phyloP scores from a whole-genome alignment of 2,113 vertebrate genomes.

The Leucosticte australis region DNA sequence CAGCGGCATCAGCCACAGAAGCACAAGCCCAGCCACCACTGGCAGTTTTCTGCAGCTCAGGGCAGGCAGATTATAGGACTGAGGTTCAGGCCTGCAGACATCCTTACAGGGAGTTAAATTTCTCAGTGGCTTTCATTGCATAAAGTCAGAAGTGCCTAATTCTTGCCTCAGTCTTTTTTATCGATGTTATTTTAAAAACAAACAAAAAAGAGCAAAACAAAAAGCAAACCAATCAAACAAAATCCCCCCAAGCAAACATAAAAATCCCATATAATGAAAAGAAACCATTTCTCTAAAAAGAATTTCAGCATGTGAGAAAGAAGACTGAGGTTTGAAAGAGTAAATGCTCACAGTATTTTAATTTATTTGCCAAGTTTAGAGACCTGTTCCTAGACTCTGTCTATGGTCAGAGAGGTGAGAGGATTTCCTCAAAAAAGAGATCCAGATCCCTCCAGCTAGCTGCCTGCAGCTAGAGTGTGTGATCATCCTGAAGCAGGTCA shows the following conservation, averaged over 20 bases:
- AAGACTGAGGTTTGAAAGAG: not conserved
- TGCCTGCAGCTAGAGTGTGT: not conserved
- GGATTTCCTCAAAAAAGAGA: not conserved
- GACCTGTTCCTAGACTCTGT: not conserved
- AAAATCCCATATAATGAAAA: not conserved
- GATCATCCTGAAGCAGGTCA: not conserved
- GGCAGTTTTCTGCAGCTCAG: not conserved
- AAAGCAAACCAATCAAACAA: not conserved
- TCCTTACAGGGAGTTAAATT: not conserved
- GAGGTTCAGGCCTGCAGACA: not conserved
- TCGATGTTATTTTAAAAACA: not conserved
- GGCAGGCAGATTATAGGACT: not conserved
- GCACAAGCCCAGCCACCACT: not conserved
- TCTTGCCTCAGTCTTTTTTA: not conserved
- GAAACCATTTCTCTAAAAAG: not conserved
- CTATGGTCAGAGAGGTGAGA: not conserved
- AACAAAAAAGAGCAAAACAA: not conserved
- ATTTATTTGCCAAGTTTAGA: not conserved
- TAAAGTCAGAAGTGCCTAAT: not conserved
- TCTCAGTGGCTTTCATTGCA: not conserved
- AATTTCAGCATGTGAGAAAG: not conserved
- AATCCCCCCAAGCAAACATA: not conserved
- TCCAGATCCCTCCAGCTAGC: not conserved
- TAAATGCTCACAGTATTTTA: not conserved
- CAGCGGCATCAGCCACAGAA: not conserved